Base-by-base conservation (phyloP, 1,140 invertebrate species). In the Plectrocnemia conspersa region DNA sequence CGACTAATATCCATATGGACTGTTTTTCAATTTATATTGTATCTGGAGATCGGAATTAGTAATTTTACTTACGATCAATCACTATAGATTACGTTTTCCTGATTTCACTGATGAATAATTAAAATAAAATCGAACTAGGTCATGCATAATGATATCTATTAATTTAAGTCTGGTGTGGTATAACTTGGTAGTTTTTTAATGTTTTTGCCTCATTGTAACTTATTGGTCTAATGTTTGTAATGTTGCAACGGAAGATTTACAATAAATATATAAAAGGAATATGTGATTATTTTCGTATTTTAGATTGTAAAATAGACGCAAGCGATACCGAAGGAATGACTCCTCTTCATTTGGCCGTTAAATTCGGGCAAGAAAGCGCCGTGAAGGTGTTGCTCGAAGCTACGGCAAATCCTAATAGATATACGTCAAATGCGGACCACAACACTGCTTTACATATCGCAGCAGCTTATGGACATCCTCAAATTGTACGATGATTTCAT, bases 311-410 rank as follows among this genome's bases (percentile, higher is more conserved):
- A 19, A 22, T 58, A 2, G 55, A 61, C 44, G 21, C 45, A 1
- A 41, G 54, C 27, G 59, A 61, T 44, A 52, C 22, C 11, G 38
- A 32, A 4, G 59, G 59, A n/a, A 36, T 61, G 4, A 57, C 59
- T 24, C 59, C 59, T 22, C 44, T 61, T 9, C 59, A 61, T 32
- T 36, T 61, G 41, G 59, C 59, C n/a, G 59, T 40, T 7, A 54
- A 40, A 25, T 41, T 10, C 42, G 59, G 59, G 11, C 50, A 61
- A 15, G 27, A 35, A 19, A 47, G 25, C 13, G 50, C 55, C 1
- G 44, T 52, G 1, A 24, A 36, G 21, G 47, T 55, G 9, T 44
- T 61, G n/a, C 21, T 61, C 2, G 32, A 45, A 19, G 55, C 44
- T 9, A 52, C 41, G 6, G 52, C 55, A 7, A 52, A 61, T 44